Evolutionary conservation across 2,888 invertebrate genomes (phyloP), one percentile per base, ranked within the genome.

Genomic region (Petrophora chlorosata): DNA sequence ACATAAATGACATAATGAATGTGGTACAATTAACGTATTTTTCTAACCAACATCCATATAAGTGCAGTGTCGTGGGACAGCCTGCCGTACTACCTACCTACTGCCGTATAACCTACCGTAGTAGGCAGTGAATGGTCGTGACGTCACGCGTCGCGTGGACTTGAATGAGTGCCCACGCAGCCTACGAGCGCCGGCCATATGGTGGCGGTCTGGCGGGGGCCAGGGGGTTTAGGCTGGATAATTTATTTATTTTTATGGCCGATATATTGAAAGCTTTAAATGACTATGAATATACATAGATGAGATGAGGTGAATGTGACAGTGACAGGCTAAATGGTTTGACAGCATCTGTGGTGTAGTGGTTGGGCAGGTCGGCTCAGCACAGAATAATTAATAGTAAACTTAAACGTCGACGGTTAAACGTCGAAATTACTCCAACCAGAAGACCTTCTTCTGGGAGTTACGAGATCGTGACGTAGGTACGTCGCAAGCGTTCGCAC

Each of bases 61-160:
- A 38, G 48, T 38, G 41, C 48, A 39, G 49, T 44, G 43, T 40
- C 51, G 54, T 41, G 51, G 36, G 48, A 48, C 46, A 25, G 46
- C 43, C 0, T 22, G 48, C 67, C 67, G 49, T 63, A 19, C 7
- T n/a, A n/a, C n/a, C n/a, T n/a, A 50, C 52, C 54, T 41, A 28
- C 0, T 22, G 48, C 67, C 67, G 49, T 63, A 19, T 19, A n/a
- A n/a, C n/a, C n/a, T n/a, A n/a, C n/a, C n/a, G n/a, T n/a, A 67
- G 67, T 61, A 59, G 72, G 65, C 53, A 43, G 72, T 77, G 83
- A 82, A 82, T 80, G 79, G 75, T 35, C 7, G 35, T 82, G 82
- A 82, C 83, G 82, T 83, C 80, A 80, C 59, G 17, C 25, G 14
- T 10, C 45, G 25, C 43, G n/a, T n/a, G n/a, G n/a, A n/a, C n/a